Percentiles rank a stretch among this genome's conserved stretches.
Conservation (phyloP, 2,888 invertebrate genomes). For the Drosophila emarginata region DNA sequence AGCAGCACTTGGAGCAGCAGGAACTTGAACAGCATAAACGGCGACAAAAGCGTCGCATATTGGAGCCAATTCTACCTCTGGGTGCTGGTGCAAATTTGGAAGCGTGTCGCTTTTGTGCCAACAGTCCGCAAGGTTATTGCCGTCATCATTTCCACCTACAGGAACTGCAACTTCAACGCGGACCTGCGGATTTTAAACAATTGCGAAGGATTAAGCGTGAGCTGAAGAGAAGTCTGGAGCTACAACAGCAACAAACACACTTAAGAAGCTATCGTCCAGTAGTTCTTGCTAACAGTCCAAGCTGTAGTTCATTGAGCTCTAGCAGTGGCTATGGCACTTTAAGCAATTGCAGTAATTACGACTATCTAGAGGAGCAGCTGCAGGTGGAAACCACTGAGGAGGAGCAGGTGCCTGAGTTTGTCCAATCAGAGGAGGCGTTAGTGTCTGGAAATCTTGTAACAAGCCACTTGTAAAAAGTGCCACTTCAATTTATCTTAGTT, state of each 20-base stretch:
- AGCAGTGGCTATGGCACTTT: slow-evolving; percentile 61
- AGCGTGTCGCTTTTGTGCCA: slow-evolving; percentile 80
- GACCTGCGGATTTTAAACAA: slow-evolving; percentile 67
- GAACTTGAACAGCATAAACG: slow-evolving; percentile 59
- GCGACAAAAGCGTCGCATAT: slow-evolving; percentile 63
- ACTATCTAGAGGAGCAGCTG: slow-evolving; percentile 20
- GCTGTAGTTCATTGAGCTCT: slow-evolving; percentile 53
- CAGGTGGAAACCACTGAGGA: slow-evolving; percentile 17
- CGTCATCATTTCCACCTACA: slow-evolving; percentile 80
- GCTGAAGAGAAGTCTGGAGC: slow-evolving; percentile 76
- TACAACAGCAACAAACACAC: slow-evolving; percentile 56
- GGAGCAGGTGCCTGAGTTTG: neutral
- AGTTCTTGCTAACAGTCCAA: slow-evolving; percentile 27
- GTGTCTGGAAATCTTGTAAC: slow-evolving; percentile 16
- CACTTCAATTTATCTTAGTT: slow-evolving; percentile 9
- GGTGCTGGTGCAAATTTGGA: slow-evolving; percentile 59
- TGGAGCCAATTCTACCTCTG: slow-evolving; percentile 53
- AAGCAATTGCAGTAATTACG: slow-evolving; percentile 26
- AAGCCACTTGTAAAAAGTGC: slow-evolving; percentile 25
- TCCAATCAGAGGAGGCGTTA: neutral
- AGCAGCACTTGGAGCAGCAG: slow-evolving; percentile 62
- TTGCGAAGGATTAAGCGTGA: slow-evolving; percentile 71
- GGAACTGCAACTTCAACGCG: slow-evolving; percentile 69
- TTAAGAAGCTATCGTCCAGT: slow-evolving; percentile 39
- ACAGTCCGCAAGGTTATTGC: slow-evolving; percentile 81